Conservation (phyloP, 2,797 vertebrate species). For the Crax fasciolata region DNA sequence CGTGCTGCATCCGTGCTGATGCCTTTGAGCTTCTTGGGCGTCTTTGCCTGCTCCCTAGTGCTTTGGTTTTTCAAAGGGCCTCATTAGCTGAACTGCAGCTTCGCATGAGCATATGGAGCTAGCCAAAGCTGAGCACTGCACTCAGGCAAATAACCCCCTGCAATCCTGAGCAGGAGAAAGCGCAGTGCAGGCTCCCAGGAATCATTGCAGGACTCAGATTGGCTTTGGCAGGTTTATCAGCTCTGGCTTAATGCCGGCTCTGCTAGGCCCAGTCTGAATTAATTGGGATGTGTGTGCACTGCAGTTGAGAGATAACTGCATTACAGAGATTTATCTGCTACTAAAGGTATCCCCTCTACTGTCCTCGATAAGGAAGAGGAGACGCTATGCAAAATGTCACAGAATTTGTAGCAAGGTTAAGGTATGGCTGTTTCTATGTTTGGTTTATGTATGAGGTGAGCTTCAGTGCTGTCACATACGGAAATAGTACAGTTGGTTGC, state of each 20-base stretch:
- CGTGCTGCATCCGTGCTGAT: background rate
- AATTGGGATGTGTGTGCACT: conserved; percentile 74
- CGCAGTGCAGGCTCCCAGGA: background rate
- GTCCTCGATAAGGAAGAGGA: conserved; percentile 46
- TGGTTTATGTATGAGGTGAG: conserved; percentile 57
- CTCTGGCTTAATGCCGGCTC: conserved; percentile 71
- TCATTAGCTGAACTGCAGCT: background rate
- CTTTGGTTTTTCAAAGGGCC: background rate
- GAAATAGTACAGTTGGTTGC: background rate
- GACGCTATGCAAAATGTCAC: conserved; percentile 46
- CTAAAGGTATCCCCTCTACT: conserved; percentile 66
- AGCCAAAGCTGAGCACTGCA: background rate
- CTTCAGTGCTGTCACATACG: background rate
- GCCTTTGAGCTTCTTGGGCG: background rate
- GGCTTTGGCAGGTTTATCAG: conserved; percentile 74
- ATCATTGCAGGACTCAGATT: conserved; percentile 64
- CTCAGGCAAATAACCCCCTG: background rate
- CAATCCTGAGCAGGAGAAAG: background rate
- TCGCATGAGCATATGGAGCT: background rate
- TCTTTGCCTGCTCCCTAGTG: background rate
- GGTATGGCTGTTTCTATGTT: background rate
- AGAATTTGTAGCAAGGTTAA: conserved; percentile 45
- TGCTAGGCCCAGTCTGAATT: conserved; percentile 74
- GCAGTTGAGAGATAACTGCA: conserved; percentile 75
- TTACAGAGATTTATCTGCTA: conserved; percentile 75